These are phyloP conservation scores for Recurvirostra avosetta DNA, from an alignment of 2,113 vertebrate species.

Conservation along the genomic window DNA sequence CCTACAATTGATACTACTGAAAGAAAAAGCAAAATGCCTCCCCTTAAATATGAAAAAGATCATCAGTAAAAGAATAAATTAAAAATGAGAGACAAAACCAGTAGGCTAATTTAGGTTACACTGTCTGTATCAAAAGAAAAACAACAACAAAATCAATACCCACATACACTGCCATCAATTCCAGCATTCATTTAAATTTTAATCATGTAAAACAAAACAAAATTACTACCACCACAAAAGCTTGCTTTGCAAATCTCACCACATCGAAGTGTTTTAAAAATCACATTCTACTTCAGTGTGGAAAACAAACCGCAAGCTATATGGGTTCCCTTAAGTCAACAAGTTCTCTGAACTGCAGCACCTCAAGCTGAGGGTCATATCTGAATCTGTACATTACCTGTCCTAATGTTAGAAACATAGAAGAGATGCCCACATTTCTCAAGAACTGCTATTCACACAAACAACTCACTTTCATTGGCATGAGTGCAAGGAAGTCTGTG, in stretches of 20 bases:
- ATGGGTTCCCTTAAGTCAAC: neutral
- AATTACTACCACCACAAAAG: neutral
- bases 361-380: neutral
- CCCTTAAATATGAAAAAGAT: neutral
- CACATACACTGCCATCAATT: neutral
- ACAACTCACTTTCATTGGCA: constrained; percentile 94
- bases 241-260: neutral
- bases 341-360: neutral
- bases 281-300: neutral
- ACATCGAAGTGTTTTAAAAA: neutral
- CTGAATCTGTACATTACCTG: neutral
- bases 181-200: neutral
- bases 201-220: neutral
- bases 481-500: constrained; percentile 93
- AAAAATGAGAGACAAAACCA: neutral
- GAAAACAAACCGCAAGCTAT: neutral
- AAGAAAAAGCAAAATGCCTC: neutral
- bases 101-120: neutral
- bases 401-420: neutral
- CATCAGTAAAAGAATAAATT: neutral
- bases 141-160: neutral
- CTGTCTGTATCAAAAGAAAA: neutral
- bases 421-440: neutral
- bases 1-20: neutral
- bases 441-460: neutral